Base-by-base conservation (phyloP, 2,113 vertebrate species). In the Carlito syrichta region DNA sequence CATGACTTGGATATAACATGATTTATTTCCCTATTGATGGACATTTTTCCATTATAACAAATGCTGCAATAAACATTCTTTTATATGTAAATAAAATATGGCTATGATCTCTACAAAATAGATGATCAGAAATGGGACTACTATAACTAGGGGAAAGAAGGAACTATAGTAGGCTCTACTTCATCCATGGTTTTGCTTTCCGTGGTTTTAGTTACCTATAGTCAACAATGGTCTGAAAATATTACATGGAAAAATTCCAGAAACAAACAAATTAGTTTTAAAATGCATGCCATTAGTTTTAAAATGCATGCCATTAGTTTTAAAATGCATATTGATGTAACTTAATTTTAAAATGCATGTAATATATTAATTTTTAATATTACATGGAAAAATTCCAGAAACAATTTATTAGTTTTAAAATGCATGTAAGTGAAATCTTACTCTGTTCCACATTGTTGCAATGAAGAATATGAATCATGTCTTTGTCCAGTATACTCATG, bases 31-130 rank as follows among this genome's bases (percentile, higher is more conserved):
- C 1, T 60, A 19, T 83, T 40, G 25, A 63, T 87, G 69, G 52
- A 63, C 22, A 83, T 81, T 78, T 95, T 63, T 17, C 25, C 22
- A 63, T 58, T 62, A 19, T 71, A 76, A 85, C 48, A 85, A 93
- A 48, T 63, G 22, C 12, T 94, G 8, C 35, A 77, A 43, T 78
- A 66, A 95, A 87, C 3, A 81, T 76, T 81, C 35, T 90, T 78
- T 78, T 78, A 87, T 43, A 58, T 88, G 25, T 88, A 22, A 82
- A n/a, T 88, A 97, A 95, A 43, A 32, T 88, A n/a, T 78, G 27
- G 43, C 38, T 86, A 10, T 95, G 69, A 38, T 13, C 82, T 76
- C 35, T 43, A 50, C 4, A 48, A 48, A 23, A 11, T 83, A 92
- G 69, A 69, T 52, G 23, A 77, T 68, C 32, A 66, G 20, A 32